These are phyloP conservation scores for Agriotes lineatus DNA, from an alignment of 2,888 invertebrate genomes.

Conservation along the genomic window DNA sequence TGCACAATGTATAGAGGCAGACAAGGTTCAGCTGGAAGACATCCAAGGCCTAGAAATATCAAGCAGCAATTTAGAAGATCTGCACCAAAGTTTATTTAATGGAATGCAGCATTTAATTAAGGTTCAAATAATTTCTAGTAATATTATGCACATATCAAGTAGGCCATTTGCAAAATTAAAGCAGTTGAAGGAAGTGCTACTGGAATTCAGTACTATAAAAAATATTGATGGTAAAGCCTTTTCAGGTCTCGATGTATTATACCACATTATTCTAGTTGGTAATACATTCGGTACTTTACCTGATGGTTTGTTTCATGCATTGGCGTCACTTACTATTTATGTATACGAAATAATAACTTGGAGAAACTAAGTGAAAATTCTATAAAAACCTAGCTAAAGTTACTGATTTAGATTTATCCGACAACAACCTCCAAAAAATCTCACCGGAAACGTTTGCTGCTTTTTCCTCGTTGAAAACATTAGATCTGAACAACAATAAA, in stretches of 20 bases:
- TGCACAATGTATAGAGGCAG: not conserved
- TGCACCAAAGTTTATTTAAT: slow-evolving; percentile 8
- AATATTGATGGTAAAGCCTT: slow-evolving; percentile 23
- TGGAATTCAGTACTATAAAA: slow-evolving; percentile 11
- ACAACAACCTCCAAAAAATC: slow-evolving; percentile 1
- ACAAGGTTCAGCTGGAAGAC: not conserved
- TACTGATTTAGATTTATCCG: not conserved
- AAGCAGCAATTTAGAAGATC: slow-evolving; percentile 11
- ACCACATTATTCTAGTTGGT: no score
- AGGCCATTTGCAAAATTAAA: not conserved
- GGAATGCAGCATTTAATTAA: not conserved
- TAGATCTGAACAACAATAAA: slow-evolving; percentile 19
- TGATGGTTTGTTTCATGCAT: slow-evolving; percentile 13
- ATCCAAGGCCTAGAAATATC: slow-evolving; percentile 17
- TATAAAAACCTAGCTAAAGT: not conserved
- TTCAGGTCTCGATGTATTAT: slow-evolving; percentile 3
- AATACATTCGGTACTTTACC: slow-evolving; percentile 5
- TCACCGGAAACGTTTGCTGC: not conserved
- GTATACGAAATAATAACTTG: no score
- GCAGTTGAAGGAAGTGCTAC: not conserved
- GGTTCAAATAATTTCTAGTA: slow-evolving; percentile 7
- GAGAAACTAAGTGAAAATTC: no score
- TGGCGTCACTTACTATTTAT: not conserved
- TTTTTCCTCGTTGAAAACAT: not conserved
- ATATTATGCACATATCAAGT: slow-evolving; percentile 2